A percentile compares a stretch with the other conserved stretches of the same genome.
Conservation (phyloP, 2,113 vertebrate species). For the Eublepharis macularius region DNA sequence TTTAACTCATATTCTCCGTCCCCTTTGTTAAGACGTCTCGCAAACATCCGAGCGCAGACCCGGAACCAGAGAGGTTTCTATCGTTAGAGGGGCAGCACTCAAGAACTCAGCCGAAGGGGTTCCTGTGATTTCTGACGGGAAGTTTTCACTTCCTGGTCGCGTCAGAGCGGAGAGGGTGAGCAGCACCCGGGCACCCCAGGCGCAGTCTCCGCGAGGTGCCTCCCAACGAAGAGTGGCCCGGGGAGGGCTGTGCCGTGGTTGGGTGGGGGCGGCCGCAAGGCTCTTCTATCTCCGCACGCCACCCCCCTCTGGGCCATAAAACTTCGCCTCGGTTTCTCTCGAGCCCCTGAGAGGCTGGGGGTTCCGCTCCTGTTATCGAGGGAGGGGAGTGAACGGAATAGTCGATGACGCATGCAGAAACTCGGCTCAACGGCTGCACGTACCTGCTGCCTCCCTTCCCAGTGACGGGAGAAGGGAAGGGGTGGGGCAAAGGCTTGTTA, state of each 20-base stretch:
- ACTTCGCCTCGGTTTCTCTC: not conserved
- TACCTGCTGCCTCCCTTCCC: constrained; percentile 34
- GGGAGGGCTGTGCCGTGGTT: too few relatives aligned
- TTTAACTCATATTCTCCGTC: too few relatives aligned
- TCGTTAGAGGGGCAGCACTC: too few relatives aligned
- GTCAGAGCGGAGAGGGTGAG: not conserved
- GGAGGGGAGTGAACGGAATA: not conserved
- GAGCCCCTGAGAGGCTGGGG: not conserved
- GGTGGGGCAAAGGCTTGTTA: constrained; percentile 14
- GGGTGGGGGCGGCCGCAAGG: too few relatives aligned
- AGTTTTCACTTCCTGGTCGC: not conserved
- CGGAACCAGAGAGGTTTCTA: not conserved
- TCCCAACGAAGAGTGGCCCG: too few relatives aligned
- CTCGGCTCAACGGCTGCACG: constrained; percentile 12
- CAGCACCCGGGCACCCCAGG: too few relatives aligned
- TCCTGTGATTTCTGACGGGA: not conserved
- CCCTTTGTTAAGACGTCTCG: too few relatives aligned
- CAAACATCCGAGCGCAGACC: not conserved
- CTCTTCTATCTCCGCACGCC: not conserved
- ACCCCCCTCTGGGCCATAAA: not conserved
- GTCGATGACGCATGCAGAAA: not conserved
- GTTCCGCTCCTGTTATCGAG: not conserved
- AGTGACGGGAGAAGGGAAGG: not conserved
- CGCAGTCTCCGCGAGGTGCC: too few relatives aligned
- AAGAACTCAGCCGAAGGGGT: not conserved